Evolutionary conservation across 2,797 vertebrate species (phyloP).

Genomic region (Orientallactaga sibirica): DNA sequence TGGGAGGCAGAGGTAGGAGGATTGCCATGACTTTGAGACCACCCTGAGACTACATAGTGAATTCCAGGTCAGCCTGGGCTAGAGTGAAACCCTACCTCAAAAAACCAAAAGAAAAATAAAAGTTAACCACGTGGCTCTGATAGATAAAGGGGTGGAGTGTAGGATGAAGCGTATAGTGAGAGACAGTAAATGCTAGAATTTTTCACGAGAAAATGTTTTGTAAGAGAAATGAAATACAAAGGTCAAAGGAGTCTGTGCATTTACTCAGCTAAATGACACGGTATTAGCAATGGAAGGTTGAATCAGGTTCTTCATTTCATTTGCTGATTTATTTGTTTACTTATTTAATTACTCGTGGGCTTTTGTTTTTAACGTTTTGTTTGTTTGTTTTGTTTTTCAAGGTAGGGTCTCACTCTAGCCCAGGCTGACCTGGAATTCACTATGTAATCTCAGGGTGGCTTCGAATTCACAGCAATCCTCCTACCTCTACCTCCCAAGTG

Average conservation of each 20-base stretch:
- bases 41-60: too few species aligned
- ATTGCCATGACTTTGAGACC: too few species aligned
- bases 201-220: background rate
- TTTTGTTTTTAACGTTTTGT: background rate
- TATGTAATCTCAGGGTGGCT: too few species aligned
- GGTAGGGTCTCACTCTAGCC: background rate
- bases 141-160: background rate
- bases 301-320: background rate
- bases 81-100: background rate
- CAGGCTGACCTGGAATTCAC: background rate
- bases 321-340: background rate
- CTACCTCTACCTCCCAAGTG: too few species aligned
- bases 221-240: background rate
- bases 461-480: too few species aligned
- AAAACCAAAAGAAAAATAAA: background rate
- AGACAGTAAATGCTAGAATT: background rate
- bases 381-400: background rate
- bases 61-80: too few species aligned
- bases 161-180: background rate
- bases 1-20: too few species aligned
- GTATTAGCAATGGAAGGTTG: background rate
- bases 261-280: background rate
- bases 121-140: background rate
- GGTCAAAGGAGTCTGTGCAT: background rate
- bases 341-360: too few species aligned